Base-by-base conservation (phyloP, 37 sponge, comb jelly and placozoan species). In the Trichoplax adhaerens region DNA sequence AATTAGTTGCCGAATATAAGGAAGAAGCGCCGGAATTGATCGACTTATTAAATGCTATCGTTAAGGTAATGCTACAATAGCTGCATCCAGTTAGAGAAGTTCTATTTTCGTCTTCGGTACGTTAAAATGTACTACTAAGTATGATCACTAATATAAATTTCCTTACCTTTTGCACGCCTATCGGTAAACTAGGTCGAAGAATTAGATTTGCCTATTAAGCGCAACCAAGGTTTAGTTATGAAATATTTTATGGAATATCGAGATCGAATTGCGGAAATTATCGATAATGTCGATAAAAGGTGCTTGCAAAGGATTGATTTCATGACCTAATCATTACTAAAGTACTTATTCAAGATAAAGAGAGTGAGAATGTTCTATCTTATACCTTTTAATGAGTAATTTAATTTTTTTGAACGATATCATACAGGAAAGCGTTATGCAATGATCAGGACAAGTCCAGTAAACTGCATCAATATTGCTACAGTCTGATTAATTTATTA, bases 181-280 rank as follows among this genome's bases (percentile, higher is more conserved):
- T 29, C 29, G 29, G 29, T 29, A 29, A 8, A 47, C 12, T 65
- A 29, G 29, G 29, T 29, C 29, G 79, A 76, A 57, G 77, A 83
- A 50, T 51, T 86, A 55, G 83, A 82, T 76, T 74, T 86, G 0
- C 83, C 87, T 0, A 50, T 86, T 68, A 83, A 79, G 65, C 68
- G 72, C 54, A 86, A 86, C 68, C 87, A 86, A 74, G 80, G 53
- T 10, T 51, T 70, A 8, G 73, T 86, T 4, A 79, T 79, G 65
- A 86, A 74, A 57, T 58, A 69, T 70, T 81, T 77, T 63, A 70
- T 73, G 58, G 74, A 82, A 61, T 71, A 66, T 4, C 57, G 87
- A 59, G 83, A 83, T 5, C 29, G 29, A 29, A 29, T 29, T 29
- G 29, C 29, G 29, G 29, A 29, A 29, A 29, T 29, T 29, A 29